These are phyloP conservation scores for Acanthosepion pharaonis DNA, from an alignment of 2,888 invertebrate species.

Conservation along the genomic window DNA sequence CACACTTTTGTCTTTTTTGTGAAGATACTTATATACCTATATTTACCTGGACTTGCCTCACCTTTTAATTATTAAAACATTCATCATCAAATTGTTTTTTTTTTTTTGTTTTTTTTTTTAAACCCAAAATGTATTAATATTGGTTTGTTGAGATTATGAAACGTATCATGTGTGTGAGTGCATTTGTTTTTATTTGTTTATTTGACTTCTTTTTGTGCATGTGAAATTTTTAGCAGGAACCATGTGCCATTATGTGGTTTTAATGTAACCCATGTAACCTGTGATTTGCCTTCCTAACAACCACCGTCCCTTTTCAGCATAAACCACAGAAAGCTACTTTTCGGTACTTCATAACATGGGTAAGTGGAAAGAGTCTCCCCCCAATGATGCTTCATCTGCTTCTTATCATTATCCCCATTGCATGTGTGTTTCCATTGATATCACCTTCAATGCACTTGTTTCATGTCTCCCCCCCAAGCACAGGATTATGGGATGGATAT, in stretches of 20 bases:
- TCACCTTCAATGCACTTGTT: slow-evolving; percentile 43
- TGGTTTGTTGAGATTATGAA: neutral
- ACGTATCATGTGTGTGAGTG: neutral
- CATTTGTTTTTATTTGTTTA: neutral
- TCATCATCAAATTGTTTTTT: neutral
- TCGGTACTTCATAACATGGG: slow-evolving; percentile 67
- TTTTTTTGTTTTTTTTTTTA: neutral
- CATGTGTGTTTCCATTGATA: slow-evolving; percentile 45
- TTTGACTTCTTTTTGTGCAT: neutral
- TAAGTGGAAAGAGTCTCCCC: slow-evolving; percentile 55
- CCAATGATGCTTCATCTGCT: slow-evolving; percentile 42
- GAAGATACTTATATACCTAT: neutral
- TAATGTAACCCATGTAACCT: slow-evolving; percentile 24
- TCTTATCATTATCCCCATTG: slow-evolving; percentile 41
- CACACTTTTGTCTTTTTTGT: neutral
- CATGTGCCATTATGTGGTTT: slow-evolving; percentile 4
- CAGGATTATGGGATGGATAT: slow-evolving; percentile 47
- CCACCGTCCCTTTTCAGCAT: slow-evolving; percentile 56
- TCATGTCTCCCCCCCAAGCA: slow-evolving; percentile 40
- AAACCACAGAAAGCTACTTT: slow-evolving; percentile 61
- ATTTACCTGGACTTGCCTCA: no score
- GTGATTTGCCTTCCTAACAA: slow-evolving; percentile 41
- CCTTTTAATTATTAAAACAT: neutral
- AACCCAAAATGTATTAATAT: neutral
- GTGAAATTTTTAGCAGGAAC: neutral